These are phyloP conservation scores for Periophthalmus magnuspinnatus DNA, from an alignment of 2,797 vertebrate genomes.

Conservation along the genomic window DNA sequence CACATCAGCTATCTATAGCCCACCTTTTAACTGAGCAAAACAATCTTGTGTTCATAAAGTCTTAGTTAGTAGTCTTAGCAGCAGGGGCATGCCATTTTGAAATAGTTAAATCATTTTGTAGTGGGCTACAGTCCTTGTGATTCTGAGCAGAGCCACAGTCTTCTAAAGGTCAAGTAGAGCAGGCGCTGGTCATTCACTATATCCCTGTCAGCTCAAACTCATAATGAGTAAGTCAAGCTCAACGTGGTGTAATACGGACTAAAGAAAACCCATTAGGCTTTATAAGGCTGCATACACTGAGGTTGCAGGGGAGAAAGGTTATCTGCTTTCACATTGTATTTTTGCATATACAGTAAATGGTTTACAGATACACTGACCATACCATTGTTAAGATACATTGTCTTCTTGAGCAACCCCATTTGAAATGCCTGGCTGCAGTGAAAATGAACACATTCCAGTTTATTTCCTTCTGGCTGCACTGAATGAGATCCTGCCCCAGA, in stretches of 20 bases:
- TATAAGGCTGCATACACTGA: not conserved
- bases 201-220: conserved; percentile 46
- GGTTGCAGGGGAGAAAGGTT: conserved; percentile 1
- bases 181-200: conserved; percentile 29
- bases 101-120: not conserved
- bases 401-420: not conserved
- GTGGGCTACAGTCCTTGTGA: conserved; percentile 30
- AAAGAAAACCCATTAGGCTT: conserved; percentile 18
- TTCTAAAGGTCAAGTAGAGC: conserved; percentile 59
- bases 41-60: not conserved
- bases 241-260: conserved; percentile 12
- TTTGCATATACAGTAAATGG: not conserved
- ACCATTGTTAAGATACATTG: not conserved
- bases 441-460: not conserved
- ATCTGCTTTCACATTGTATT: conserved; percentile 11
- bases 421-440: not conserved
- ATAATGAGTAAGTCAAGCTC: conserved; percentile 48
- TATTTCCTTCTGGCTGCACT: conserved; percentile 1
- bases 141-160: conserved; percentile 42
- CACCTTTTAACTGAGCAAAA: not conserved
- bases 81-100: not conserved
- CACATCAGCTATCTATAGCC: not conserved
- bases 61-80: not conserved
- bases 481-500: conserved; percentile 5
- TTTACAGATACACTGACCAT: not conserved